These are phyloP conservation scores for Aspidiotus rigidus DNA, from an alignment of 2,888 invertebrate genomes.

Conservation along the genomic window DNA sequence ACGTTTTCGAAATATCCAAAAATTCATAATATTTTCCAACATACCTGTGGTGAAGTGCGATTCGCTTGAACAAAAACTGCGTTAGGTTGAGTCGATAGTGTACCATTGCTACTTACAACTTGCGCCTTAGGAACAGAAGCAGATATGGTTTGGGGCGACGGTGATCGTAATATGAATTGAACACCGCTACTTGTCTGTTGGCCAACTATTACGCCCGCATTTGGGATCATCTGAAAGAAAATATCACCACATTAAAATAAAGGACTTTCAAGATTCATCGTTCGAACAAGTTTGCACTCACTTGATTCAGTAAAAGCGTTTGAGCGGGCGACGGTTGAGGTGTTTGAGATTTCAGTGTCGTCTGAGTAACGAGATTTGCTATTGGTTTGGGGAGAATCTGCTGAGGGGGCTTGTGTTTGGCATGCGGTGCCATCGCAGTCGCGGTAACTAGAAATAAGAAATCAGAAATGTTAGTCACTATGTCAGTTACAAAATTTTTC, in stretches of 20 bases:
- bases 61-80: conserved; percentile 39
- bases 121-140: conserved; percentile 41
- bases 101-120: conserved; percentile 37
- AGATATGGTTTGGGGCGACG: conserved; percentile 47
- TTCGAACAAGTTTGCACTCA: conserved; percentile 20
- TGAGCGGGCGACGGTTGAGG: conserved; percentile 35
- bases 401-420: conserved; percentile 48
- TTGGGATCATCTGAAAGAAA: conserved; percentile 34
- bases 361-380: conserved; percentile 36
- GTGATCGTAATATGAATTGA: conserved; percentile 60
- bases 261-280: neutral
- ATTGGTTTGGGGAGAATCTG: conserved; percentile 55
- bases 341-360: conserved; percentile 35
- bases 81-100: conserved; percentile 36
- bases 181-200: conserved; percentile 58
- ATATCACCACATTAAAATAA: neutral
- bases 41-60: conserved; percentile 38
- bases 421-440: conserved; percentile 37
- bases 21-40: neutral
- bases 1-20: conserved; percentile 7
- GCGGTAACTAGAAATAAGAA: neutral
- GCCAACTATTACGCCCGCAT: conserved; percentile 49
- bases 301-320: conserved; percentile 39
- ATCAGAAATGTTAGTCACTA: too few relatives aligned
- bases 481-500: too few relatives aligned